phyloP scores from a whole-genome alignment of 1,140 invertebrate species.

The Drosophila seguyi region DNA sequence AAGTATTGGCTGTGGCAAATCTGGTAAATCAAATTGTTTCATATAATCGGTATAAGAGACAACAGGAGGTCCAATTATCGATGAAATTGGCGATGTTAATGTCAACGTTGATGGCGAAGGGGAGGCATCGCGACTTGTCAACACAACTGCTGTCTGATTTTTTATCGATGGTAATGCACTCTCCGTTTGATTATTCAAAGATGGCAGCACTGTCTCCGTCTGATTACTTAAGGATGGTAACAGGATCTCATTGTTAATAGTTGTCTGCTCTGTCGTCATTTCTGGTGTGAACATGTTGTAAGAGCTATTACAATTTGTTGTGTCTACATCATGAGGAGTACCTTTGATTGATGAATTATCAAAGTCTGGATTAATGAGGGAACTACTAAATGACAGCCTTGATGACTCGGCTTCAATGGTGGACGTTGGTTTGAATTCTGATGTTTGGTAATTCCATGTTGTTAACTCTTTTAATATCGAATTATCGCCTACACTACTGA shows the following conservation, averaged over 20 bases:
- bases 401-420: constrained; percentile 1
- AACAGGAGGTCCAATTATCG: constrained; percentile 20
- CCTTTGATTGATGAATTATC: constrained; percentile 11
- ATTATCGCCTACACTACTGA: not conserved
- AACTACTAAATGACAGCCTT: not conserved
- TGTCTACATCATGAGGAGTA: constrained; percentile 32
- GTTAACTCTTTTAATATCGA: constrained; percentile 10
- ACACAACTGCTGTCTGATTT: constrained; percentile 3
- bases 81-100: constrained; percentile 28
- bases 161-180: constrained; percentile 5
- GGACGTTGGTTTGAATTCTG: not conserved
- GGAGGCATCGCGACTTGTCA: constrained; percentile 22
- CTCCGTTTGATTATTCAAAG: constrained; percentile 7
- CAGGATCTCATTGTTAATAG: constrained; percentile 1
- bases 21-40: constrained; percentile 74
- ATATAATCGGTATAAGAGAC: constrained; percentile 69
- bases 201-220: constrained; percentile 1
- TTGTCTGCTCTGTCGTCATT: constrained; percentile 6
- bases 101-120: constrained; percentile 27
- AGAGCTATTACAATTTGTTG: constrained; percentile 22
- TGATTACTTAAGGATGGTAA: not conserved
- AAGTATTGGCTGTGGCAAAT: constrained; percentile 61
- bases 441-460: constrained; percentile 31
- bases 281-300: constrained; percentile 55
- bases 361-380: constrained; percentile 15